phyloP scores from a whole-genome alignment of 2,888 invertebrate genomes.

The Leucoma salicis region DNA sequence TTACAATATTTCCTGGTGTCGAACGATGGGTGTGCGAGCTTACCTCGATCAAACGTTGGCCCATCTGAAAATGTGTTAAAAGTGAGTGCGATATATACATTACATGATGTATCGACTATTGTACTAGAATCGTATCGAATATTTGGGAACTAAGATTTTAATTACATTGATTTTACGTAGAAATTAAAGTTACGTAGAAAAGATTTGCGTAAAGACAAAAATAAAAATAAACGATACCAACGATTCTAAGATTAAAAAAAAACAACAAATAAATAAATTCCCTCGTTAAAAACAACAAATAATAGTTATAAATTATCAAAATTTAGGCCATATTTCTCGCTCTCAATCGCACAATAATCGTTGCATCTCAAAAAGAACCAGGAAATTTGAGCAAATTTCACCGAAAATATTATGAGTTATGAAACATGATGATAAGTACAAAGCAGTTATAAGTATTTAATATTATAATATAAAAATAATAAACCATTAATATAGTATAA shows the following conservation, averaged over 20 bases:
- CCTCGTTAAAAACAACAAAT: too few relatives aligned
- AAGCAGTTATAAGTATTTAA: constrained; percentile 61
- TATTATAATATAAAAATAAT: constrained; percentile 36
- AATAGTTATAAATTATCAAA: too few relatives aligned
- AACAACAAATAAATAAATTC: too few relatives aligned
- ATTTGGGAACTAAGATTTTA: too few relatives aligned
- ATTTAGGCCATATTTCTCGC: too few relatives aligned
- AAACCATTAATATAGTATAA: constrained; percentile 4
- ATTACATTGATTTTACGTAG: too few relatives aligned
- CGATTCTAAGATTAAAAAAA: too few relatives aligned
- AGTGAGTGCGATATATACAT: constrained; percentile 49
- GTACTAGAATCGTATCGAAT: background rate
- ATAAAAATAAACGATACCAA: too few relatives aligned
- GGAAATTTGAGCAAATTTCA: constrained; percentile 66
- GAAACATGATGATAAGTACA: constrained; percentile 57
- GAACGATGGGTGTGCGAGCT: constrained; percentile 58
- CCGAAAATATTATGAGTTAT: constrained; percentile 43
- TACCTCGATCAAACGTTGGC: constrained; percentile 70
- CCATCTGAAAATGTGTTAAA: constrained; percentile 73
- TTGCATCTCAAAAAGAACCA: constrained; percentile 47
- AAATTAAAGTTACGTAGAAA: too few relatives aligned
- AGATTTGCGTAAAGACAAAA: too few relatives aligned
- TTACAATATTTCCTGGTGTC: constrained; percentile 69
- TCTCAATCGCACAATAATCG: constrained; percentile 23
- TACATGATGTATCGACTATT: constrained; percentile 35